Base-by-base conservation (phyloP, 2,113 vertebrate genomes). In the Hydrolagus affinis region DNA sequence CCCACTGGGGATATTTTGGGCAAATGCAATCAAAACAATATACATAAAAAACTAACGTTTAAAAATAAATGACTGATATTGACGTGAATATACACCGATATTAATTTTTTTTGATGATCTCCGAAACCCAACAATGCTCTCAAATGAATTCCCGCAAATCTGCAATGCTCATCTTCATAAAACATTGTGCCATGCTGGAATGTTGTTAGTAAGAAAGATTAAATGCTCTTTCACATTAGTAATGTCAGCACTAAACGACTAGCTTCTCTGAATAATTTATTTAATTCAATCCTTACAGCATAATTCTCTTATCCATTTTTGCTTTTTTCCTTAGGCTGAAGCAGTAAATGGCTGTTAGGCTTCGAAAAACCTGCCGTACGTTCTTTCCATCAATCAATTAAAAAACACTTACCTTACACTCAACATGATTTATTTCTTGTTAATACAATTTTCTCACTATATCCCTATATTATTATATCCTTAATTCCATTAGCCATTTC, bases 361-460 rank as follows among this genome's bases (percentile, higher is more conserved):
- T 94, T 95, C 87, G 80, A 93, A 95, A 96, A 93, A 95, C 92
- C 93, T 94, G 94, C 92, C 89, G 93, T 93, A 95, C 94, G 95
- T 94, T 91, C 92, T 96, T 96, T 95, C 96, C 97, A 98, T 98
- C 97, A 96, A 98, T 99, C 96, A 98, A 98, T 98, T 98, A 98
- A 98, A 98, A 98, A 98, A 97, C 97, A 98, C 97, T 98, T 98
- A 97, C 95, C 96, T 96, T 96, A 97, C 94, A 96, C 95, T 98
- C 96, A 96, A 96, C 95, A 95, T 98, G 96, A 99, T 98, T 98
- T 96, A 98, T 97, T 97, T 96, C 97, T 98, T 96, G 96, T 98
- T 99, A 98, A 99, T 98, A 98, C 95, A 97, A 99, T 98, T 97
- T 95, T 97, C 96, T 96, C 95, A 96, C 95, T 96, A 97, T 98